phyloP scores from a whole-genome alignment of 2,797 vertebrate genomes.

The Phrynocephalus vlangalii region DNA sequence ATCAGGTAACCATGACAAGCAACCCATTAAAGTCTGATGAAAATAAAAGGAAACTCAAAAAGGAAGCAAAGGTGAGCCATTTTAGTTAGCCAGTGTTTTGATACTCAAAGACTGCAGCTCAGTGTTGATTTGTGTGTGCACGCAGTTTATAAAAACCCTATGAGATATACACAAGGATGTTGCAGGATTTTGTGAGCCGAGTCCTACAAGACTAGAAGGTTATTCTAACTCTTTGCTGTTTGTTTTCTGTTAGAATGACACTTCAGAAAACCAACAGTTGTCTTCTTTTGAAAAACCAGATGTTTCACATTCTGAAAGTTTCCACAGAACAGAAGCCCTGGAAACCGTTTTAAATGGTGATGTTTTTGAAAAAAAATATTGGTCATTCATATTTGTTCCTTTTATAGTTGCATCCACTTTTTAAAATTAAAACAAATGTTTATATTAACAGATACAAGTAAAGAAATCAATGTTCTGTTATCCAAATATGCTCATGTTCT shows the following conservation, averaged over 20 bases:
- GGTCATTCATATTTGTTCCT: background rate
- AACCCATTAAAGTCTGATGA: conserved; percentile 43
- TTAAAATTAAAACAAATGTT: conserved; percentile 25
- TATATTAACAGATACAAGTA: conserved; percentile 76
- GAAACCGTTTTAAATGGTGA: conserved; percentile 76
- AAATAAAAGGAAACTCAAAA: conserved; percentile 58
- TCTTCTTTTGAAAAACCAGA: conserved; percentile 67
- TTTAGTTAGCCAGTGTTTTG: background rate
- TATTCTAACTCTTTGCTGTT: background rate
- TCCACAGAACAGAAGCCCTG: conserved; percentile 62
- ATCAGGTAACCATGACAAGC: conserved; percentile 58
- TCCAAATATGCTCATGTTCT: conserved; percentile 78
- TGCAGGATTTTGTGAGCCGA: background rate
- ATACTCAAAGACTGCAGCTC: background rate
- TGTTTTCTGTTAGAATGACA: conserved; percentile 69
- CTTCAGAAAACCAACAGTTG: conserved; percentile 65
- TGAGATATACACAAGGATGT: background rate
- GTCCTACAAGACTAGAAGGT: background rate
- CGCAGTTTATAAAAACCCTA: background rate
- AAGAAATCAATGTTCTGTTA: conserved; percentile 77
- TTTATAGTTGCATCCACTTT: background rate
- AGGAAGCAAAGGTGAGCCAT: conserved; percentile 66
- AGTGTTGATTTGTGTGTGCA: background rate
- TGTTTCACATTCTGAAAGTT: conserved; percentile 53
- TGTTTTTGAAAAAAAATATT: conserved; percentile 39